Evolutionary conservation across 53 echinoderm and acorn worm genomes (phyloP), one percentile per base, ranked within the genome.

Genomic region (Astropecten irregularis): DNA sequence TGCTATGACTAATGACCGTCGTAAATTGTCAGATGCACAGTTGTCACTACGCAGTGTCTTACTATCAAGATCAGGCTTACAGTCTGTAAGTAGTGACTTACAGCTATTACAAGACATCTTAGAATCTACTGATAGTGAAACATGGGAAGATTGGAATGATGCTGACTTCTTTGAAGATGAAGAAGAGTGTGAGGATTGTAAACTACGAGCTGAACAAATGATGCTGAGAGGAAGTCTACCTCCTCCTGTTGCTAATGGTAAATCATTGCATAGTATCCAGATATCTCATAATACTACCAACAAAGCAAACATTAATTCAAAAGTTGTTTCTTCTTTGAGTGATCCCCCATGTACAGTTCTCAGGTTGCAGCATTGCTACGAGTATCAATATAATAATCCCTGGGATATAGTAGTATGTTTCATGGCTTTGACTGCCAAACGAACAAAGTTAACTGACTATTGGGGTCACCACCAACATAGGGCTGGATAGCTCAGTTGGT

Each of bases 161-260:
- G 85, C 90, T 2, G 95, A 95, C 61, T 95, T 95, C 86, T 95
- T 95, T 73, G 95, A 90, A 14, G 92, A 87, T 48, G 76, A 85
- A 16, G 85, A 85, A 26, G 84, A 90, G 5, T 95, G 95, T 35
- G 83, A 88, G 49, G 85, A 82, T 66, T 96, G 96, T 71, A 77
- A 88, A 18, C 53, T 91, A 29, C 67, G 87, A 34, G 83, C 85
- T 1, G 63, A 95, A 35, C 73, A 87, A 69, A 73, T 91, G 21
- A 88, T 76, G 50, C 46, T 91, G 38, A 90, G 83, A 54, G 77
- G 89, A 33, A 89, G 83, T 69, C 66, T 96, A 33, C 92, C 96
- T 47, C 91, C 93, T 14, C 91, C 88, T 71, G 91, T 94, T 6
- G 81, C 72, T 3, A 89, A 86, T 63, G 95, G 95, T 93, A 79